These are phyloP conservation scores for Pempheris klunzingeri DNA, from an alignment of 2,797 vertebrate species.

Conservation along the genomic window DNA sequence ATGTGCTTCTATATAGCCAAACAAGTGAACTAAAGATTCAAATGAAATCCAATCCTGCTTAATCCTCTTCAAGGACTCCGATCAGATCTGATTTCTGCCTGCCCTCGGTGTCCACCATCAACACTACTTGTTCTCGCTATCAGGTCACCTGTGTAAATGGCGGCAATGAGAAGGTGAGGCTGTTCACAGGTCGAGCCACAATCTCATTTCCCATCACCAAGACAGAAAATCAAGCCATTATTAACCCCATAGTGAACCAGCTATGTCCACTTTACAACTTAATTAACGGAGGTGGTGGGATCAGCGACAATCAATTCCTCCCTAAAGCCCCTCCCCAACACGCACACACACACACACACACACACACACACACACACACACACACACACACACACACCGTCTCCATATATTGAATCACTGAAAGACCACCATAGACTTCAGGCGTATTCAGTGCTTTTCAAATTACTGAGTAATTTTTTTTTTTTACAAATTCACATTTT, in stretches of 20 bases:
- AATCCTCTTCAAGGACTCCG: constrained; percentile 24
- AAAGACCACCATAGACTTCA: too few relatives aligned
- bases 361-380: too few relatives aligned
- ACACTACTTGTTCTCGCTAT: constrained; percentile 15
- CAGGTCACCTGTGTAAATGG: constrained; percentile 55
- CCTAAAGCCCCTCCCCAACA: too few relatives aligned
- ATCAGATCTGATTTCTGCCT: constrained; percentile 50
- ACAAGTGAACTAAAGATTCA: constrained; percentile 13
- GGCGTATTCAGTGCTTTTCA: too few relatives aligned
- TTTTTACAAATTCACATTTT: too few relatives aligned
- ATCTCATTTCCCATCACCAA: constrained; percentile 72
- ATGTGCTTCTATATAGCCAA: constrained; percentile 31
- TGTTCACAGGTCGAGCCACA: constrained; percentile 42
- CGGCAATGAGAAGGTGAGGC: constrained; percentile 47
- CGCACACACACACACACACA: too few relatives aligned
- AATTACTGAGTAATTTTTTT: too few relatives aligned
- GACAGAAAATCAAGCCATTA: constrained; percentile 83
- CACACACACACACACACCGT: too few relatives aligned
- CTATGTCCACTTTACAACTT: constrained; percentile 73
- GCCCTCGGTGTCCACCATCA: constrained; percentile 22
- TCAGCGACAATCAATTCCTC: constrained; percentile 74
- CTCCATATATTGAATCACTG: too few relatives aligned
- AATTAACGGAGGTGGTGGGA: constrained; percentile 77
- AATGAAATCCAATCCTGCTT: constrained; percentile 31
- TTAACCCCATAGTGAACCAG: constrained; percentile 79